Base-by-base conservation (phyloP, 2,888 invertebrate species). In the Heliconius aoede region DNA sequence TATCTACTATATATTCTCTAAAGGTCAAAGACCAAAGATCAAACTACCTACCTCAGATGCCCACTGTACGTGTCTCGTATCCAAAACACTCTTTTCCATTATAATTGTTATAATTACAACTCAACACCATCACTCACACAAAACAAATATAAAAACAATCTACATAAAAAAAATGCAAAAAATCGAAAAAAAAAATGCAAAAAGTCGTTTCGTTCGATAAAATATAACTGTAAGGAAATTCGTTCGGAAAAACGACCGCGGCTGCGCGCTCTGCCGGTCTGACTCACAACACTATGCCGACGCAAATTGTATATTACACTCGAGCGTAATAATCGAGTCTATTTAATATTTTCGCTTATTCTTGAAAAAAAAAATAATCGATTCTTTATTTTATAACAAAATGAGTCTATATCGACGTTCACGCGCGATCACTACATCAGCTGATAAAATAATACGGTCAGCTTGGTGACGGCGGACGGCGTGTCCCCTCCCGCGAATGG, bases 31-130 rank as follows among this genome's bases (percentile, higher is more conserved):
- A 72, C 78, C 69, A 78, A 77, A 58, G 69, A 32, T 75, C 24
- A 32, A 62, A 69, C 36, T 85, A 93, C 94, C 94, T 80, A 94
- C 94, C 84, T 93, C 89, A 81, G 93, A 90, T 85, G 92, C 93
- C 94, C 94, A 94, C 80, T 91, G 92, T 80, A 94, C 92, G 84
- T 92, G 92, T 80, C 88, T 89, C 79, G 91, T 86, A 80, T 86
- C 93, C 86, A 93, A 88, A 87, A 93, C 89, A 90, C 94, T 94
- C 86, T 89, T 88, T 88, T 94, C 94, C 94, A 94, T 94, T 87
- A 84, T 91, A 87, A 65, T 36, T 36, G 32, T 64, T 64, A 15
- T 7, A 8, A 21, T 18, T 46, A 46, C 5, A 65, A 86, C 89
- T 92, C 84, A 84, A 86, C 91, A 90, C 87, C 91, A 93, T 90